Percentiles rank a stretch among this genome's conserved stretches.
phyloP scores from a whole-genome alignment of 2,888 invertebrate species.

The Ariolimax columbianus region DNA sequence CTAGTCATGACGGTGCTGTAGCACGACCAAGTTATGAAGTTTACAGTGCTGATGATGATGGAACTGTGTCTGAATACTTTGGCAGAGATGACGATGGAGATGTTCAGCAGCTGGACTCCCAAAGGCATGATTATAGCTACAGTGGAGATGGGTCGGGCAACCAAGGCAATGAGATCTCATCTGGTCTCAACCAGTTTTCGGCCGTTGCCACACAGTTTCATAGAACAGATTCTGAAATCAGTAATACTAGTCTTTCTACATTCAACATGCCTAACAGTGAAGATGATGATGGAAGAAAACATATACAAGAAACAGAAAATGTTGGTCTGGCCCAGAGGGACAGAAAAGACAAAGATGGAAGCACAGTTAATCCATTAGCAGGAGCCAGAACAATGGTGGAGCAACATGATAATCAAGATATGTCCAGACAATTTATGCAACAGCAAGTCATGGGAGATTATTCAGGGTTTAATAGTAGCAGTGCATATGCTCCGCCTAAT shows the following conservation, averaged over 20 bases:
- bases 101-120: constrained; percentile 30
- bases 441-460: neutral
- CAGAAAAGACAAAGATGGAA: neutral
- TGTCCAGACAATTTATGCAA: neutral
- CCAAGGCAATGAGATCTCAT: neutral
- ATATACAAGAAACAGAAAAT: constrained; percentile 38
- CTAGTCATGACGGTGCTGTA: constrained; percentile 10
- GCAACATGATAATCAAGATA: neutral
- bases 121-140: neutral
- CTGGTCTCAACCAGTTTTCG: constrained; percentile 34
- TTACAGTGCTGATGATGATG: constrained; percentile 50
- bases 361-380: neutral
- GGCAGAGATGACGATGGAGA: constrained; percentile 55
- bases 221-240: constrained; percentile 58
- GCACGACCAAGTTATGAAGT: constrained; percentile 7
- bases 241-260: constrained; percentile 59
- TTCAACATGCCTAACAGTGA: constrained; percentile 53
- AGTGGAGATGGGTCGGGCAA: neutral
- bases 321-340: neutral
- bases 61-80: constrained; percentile 58
- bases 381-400: neutral
- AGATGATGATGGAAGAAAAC: constrained; percentile 38
- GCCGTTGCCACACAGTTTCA: constrained; percentile 22
- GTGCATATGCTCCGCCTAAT: neutral
- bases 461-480: constrained; percentile 33